A percentile compares a stretch with the other conserved stretches of the same genome.
These are phyloP conservation scores for Excalfactoria chinensis DNA, from an alignment of 2,113 vertebrate genomes.

Conservation along the genomic window DNA sequence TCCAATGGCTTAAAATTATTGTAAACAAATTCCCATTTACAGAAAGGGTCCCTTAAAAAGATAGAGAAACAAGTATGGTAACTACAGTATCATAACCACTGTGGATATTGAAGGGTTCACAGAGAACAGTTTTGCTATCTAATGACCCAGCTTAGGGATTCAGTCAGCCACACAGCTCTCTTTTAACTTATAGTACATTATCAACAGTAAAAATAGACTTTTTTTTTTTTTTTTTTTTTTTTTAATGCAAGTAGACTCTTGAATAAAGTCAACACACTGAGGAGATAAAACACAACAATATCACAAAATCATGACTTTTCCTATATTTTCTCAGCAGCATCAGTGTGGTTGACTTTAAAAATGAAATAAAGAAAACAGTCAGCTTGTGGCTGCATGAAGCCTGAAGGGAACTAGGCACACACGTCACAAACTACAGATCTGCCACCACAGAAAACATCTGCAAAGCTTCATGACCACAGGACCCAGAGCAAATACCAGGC, in stretches of 20 bases:
- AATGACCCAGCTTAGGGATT: not conserved
- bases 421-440: not conserved
- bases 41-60: not conserved
- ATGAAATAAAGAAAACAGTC: not conserved
- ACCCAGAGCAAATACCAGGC: not conserved
- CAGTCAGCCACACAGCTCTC: not conserved
- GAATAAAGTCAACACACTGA: not conserved
- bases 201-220: not conserved
- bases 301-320: not conserved
- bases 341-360: not conserved
- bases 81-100: not conserved
- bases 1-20: not conserved
- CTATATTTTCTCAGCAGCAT: not conserved
- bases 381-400: not conserved
- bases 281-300: not conserved
- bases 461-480: not conserved
- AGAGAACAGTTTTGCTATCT: not conserved
- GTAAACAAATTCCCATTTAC: not conserved
- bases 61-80: not conserved
- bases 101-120: not conserved
- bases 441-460: not conserved
- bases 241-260: not conserved
- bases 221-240: not conserved
- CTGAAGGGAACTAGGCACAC: no score
- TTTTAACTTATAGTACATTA: not conserved